These are phyloP conservation scores for Siniperca scherzeri DNA, from an alignment of 2,797 vertebrate species.

Conservation along the genomic window DNA sequence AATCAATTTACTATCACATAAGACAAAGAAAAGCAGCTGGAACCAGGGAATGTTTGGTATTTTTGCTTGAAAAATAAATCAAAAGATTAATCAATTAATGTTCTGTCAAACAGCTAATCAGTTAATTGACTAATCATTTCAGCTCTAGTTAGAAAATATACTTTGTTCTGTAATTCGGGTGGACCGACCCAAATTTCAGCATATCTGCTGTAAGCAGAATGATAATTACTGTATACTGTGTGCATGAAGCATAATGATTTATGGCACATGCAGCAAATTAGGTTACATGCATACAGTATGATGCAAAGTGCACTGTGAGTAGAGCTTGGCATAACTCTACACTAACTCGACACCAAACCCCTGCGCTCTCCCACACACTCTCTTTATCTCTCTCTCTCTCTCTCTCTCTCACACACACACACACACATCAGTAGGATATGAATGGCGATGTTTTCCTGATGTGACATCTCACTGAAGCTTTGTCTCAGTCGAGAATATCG, in stretches of 20 bases:
- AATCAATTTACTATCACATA: neutral
- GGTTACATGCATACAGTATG: constrained; percentile 57
- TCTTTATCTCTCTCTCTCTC: constrained; percentile 3
- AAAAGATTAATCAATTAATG: neutral
- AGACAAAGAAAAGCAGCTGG: neutral
- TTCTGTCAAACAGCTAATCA: neutral
- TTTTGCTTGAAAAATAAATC: neutral
- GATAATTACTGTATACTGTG: constrained; percentile 26
- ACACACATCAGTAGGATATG: constrained; percentile 50
- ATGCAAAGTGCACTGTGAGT: constrained; percentile 45
- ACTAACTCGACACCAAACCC: constrained; percentile 47
- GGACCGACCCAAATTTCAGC: neutral
- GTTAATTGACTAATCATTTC: neutral
- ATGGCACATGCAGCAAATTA: constrained; percentile 68
- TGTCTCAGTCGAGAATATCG: constrained; percentile 52
- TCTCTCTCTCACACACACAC: constrained; percentile 22
- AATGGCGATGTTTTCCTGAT: constrained; percentile 53
- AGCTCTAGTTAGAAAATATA: neutral
- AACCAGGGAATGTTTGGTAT: neutral
- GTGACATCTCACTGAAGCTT: constrained; percentile 68
- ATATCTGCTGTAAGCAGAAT: neutral
- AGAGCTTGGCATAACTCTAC: constrained; percentile 43
- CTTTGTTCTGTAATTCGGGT: neutral
- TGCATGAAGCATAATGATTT: constrained; percentile 62
- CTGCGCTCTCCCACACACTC: constrained; percentile 48